Evolutionary conservation across 2,797 vertebrate genomes (phyloP).

Genomic region (Eutrigla gurnardus): DNA sequence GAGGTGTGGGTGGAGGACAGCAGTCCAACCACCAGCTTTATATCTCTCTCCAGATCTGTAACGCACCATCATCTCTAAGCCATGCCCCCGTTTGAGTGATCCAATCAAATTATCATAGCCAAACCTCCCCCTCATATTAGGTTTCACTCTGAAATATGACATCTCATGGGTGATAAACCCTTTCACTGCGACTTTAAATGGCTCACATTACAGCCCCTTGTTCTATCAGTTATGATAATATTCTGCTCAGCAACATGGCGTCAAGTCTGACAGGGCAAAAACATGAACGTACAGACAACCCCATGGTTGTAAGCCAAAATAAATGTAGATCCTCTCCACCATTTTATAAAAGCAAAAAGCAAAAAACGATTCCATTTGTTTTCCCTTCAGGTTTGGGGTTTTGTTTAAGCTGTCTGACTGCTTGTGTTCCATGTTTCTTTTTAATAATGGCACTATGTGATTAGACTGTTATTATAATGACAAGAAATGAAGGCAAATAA

Average conservation of each 20-base stretch:
- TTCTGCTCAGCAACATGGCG: neutral
- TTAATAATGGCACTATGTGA: neutral
- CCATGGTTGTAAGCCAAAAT: neutral
- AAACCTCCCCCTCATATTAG: neutral
- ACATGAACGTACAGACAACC: neutral
- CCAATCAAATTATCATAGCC: conserved; percentile 12
- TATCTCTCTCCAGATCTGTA: neutral
- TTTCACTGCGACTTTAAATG: neutral
- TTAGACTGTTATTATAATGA: neutral
- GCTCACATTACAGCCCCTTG: neutral
- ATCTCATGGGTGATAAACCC: neutral
- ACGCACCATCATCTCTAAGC: neutral
- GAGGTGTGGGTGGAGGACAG: conserved; percentile 3
- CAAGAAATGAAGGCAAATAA: neutral
- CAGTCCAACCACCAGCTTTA: no score
- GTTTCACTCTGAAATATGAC: neutral
- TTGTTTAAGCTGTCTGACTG: neutral
- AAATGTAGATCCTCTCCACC: neutral
- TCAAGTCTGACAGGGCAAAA: neutral
- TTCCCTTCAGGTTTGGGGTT: neutral
- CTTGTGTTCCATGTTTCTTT: neutral
- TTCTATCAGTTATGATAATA: neutral
- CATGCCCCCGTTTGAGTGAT: neutral
- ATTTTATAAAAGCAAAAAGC: neutral
- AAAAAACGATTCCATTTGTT: neutral